These are phyloP conservation scores for Catostylus mosaicus DNA, from an alignment of 30 jellyfish, hydroid and myxozoan species.

Conservation along the genomic window DNA sequence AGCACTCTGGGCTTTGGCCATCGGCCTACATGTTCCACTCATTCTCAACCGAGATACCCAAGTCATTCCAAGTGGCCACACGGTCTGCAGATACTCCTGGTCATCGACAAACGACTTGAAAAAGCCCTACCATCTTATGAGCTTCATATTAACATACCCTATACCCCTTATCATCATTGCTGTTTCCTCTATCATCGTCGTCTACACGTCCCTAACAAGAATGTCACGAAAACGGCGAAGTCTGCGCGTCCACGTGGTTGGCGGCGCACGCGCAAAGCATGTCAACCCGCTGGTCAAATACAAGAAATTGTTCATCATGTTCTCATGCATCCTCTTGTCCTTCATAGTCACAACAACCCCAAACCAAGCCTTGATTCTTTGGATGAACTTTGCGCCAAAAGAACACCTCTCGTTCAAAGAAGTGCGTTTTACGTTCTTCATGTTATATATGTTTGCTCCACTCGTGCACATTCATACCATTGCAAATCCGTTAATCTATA, in stretches of 20 bases:
- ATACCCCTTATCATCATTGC: constrained; percentile 39
- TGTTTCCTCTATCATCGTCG: constrained; percentile 26
- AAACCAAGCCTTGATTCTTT: constrained; percentile 61
- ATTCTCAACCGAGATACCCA: constrained; percentile 1
- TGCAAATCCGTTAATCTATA: constrained; percentile 60
- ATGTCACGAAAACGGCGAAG: not conserved
- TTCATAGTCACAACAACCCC: constrained; percentile 72
- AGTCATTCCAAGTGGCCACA: constrained; percentile 9
- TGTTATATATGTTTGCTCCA: constrained; percentile 48
- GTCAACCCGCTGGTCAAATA: constrained; percentile 12
- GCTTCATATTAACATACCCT: constrained; percentile 54
- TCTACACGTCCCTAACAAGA: constrained; percentile 29
- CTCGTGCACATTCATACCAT: constrained; percentile 64
- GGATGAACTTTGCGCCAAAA: constrained; percentile 62
- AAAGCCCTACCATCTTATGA: constrained; percentile 17
- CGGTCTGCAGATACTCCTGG: constrained; percentile 17
- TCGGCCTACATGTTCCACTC: constrained; percentile 38
- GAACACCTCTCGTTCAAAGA: constrained; percentile 1
- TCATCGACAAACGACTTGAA: not conserved
- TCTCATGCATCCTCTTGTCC: constrained; percentile 26
- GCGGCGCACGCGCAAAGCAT: not conserved
- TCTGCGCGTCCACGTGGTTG: not conserved
- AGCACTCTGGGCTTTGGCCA: constrained; percentile 39
- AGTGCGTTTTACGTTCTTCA: constrained; percentile 37
- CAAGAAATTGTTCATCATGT: constrained; percentile 44